A percentile compares a stretch with the other conserved stretches of the same genome.
Evolutionary conservation across 2,888 invertebrate species (phyloP).

Genomic region (Tinea pellionella): DNA sequence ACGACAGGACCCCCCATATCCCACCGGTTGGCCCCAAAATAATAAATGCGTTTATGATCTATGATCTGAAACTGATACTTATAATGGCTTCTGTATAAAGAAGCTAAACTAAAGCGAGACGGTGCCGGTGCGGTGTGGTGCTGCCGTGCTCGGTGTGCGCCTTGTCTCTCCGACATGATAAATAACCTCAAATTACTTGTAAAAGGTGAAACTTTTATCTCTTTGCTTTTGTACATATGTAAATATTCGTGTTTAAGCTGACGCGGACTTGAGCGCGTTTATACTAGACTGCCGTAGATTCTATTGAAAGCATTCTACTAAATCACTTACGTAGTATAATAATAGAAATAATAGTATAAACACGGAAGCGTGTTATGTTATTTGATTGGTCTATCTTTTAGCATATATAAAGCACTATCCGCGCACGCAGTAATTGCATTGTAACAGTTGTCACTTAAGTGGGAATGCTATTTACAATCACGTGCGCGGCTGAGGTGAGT

Average conservation of each 20-base stretch:
- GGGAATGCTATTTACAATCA: constrained; percentile 40
- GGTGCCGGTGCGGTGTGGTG: too few relatives aligned
- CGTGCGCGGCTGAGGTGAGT: constrained; percentile 32
- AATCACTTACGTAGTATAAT: too few relatives aligned
- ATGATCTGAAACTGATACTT: constrained; percentile 69
- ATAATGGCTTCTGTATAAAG: constrained; percentile 68
- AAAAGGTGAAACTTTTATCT: constrained; percentile 60
- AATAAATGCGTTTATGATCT: constrained; percentile 66
- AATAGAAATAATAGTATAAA: not conserved
- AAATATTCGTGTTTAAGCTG: constrained; percentile 56
- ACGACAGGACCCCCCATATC: constrained; percentile 59
- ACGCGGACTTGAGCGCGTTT: constrained; percentile 36
- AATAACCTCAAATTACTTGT: constrained; percentile 65
- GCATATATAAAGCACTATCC: not conserved
- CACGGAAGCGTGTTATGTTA: not conserved
- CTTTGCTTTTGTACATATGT: constrained; percentile 49
- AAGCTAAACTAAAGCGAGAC: constrained; percentile 50
- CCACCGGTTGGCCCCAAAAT: constrained; percentile 40
- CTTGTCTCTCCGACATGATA: constrained; percentile 43
- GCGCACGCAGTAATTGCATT: not conserved
- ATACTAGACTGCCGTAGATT: too few relatives aligned
- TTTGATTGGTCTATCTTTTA: constrained; percentile 11
- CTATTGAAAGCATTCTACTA: too few relatives aligned
- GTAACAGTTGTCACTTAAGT: constrained; percentile 12
- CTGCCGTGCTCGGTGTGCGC: constrained; percentile 28